Evolutionary conservation across 2,888 invertebrate species (phyloP), one percentile per base, ranked within the genome.

Genomic region (Ichneumoninae sp.): DNA sequence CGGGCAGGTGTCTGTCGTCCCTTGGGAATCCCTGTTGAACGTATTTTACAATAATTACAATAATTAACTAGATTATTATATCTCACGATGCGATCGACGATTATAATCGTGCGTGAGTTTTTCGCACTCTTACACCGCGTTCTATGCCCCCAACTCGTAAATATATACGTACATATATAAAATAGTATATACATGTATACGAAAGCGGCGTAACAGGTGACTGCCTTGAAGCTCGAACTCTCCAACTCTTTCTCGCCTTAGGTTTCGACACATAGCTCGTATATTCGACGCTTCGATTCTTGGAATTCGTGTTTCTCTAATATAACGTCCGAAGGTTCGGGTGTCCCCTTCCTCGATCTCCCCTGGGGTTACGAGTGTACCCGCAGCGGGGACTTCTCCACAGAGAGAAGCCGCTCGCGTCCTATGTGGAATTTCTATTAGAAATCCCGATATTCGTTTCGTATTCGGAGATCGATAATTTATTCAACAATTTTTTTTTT

Each of bases 51-150:
- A 82, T 85, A 85, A 85, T 85, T 78, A 83, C 78, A 79, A 83
- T 80, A 78, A 85, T 85, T 85, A 83, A 66, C 26, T 81, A 33
- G 78, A 81, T 83, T 77, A 65, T 81, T 77, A 65, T 81, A 76
- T 81, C 81, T 36, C 22, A 22, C 44, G 19, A 36, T 36, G 7
- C 10, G 26, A 76, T 81, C 81, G 69, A 22, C 76, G 52, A 76
- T 76, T 19, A 65, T 52, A 70, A 81, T 76, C 70, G 52, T 52
- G 19, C 40, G 60, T 19, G 40, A 76, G 44, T 65, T 71, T 69
- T 80, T 75, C 62, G 47, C 60, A 69, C 44, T 75, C 62, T 40
- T 69, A 47, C 54, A 47, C 26, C 62, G 52, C 47, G 47, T 19
- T 60, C 26, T 16, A 8, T 13, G 16, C 3, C 33, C 7, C 13